Evolutionary conservation across 2,797 vertebrate species (phyloP).

Genomic region (Thalassophryne amazonica): DNA sequence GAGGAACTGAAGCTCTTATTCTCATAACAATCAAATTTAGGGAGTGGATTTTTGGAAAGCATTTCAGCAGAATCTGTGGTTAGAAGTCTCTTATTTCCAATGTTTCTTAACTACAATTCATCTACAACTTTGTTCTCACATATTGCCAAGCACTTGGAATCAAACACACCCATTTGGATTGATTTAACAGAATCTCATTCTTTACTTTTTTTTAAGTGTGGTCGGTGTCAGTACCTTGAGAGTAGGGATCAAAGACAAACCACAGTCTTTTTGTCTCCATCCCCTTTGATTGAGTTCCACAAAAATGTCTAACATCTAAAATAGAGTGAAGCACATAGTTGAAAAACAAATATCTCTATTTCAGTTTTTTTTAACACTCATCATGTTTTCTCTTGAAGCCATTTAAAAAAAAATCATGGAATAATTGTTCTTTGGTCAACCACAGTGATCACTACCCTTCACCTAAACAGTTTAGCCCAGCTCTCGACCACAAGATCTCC

Average conservation of each 20-base stretch:
- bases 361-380: conserved; percentile 55
- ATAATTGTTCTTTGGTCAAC: conserved; percentile 71
- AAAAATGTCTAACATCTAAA: conserved; percentile 68
- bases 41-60: too few species aligned
- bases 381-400: conserved; percentile 47
- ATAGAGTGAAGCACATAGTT: conserved; percentile 43
- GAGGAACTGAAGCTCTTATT: too few species aligned
- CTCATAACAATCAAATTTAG: too few species aligned
- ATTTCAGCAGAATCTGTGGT: too few species aligned
- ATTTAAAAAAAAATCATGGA: conserved; percentile 70
- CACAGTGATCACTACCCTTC: conserved; percentile 61
- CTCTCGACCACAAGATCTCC: conserved; percentile 71
- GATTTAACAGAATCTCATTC: conserved; percentile 46
- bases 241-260: conserved; percentile 63
- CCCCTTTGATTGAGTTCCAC: conserved; percentile 53
- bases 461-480: conserved; percentile 56
- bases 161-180: conserved; percentile 46
- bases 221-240: conserved; percentile 63
- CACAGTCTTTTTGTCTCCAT: conserved; percentile 61
- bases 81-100: too few species aligned
- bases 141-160: conserved; percentile 27
- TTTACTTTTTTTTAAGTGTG: conserved; percentile 27
- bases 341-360: conserved; percentile 76
- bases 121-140: conserved; percentile 1
- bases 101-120: too few species aligned